Percentiles rank a stretch among this genome's conserved stretches.
These are phyloP conservation scores for Noturus placidus DNA, from an alignment of 2,113 vertebrate species.

Conservation along the genomic window DNA sequence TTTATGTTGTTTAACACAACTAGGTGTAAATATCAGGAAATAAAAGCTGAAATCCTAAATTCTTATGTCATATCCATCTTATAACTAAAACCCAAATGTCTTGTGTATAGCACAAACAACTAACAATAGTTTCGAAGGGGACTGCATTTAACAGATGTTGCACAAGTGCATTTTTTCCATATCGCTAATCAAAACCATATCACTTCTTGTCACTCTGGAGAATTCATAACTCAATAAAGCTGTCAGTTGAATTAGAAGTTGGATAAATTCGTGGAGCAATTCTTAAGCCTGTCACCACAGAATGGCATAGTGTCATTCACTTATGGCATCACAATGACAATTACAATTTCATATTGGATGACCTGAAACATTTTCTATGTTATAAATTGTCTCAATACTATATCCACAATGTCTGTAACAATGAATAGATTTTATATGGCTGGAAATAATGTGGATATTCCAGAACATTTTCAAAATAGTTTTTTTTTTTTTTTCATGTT, in stretches of 20 bases:
- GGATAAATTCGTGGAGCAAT: constrained; percentile 10
- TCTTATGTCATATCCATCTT: no score
- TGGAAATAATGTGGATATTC: not conserved
- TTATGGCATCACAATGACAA: constrained; percentile 18
- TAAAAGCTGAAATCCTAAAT: no score
- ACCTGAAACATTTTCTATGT: constrained; percentile 13
- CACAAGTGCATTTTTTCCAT: constrained; percentile 2
- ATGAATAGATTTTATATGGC: no score
- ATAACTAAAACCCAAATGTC: no score
- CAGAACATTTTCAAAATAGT: constrained; percentile 16
- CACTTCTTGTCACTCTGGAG: constrained; percentile 26
- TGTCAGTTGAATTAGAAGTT: constrained; percentile 46
- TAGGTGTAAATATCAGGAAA: no score
- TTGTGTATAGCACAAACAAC: no score
- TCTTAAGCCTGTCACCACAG: constrained; percentile 29
- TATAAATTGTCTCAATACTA: constrained; percentile 15
- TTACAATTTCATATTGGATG: not conserved
- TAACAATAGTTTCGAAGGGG: no score
- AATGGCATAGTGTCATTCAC: constrained; percentile 42
- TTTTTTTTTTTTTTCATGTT: not conserved
- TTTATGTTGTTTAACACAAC: no score
- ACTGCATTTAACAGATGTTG: constrained; percentile 1
- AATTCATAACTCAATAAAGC: constrained; percentile 30
- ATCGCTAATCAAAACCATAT: constrained; percentile 21
- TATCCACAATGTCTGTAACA: not conserved